phyloP scores from a whole-genome alignment of 2,797 vertebrate species.

The Hirundo rustica region DNA sequence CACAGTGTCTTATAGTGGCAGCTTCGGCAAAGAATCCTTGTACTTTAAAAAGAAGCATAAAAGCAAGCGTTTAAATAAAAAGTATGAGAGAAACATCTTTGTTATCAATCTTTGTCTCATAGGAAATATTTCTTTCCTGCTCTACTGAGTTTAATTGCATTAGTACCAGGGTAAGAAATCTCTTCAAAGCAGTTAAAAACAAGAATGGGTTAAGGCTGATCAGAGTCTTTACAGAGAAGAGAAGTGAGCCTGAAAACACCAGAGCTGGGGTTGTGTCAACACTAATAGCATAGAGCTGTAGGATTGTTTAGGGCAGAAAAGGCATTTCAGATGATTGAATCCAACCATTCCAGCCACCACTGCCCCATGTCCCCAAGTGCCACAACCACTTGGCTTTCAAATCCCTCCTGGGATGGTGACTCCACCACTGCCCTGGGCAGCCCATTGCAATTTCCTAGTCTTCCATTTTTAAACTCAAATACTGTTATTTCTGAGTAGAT shows the following conservation, averaged over 20 bases:
- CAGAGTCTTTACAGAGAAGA: neutral
- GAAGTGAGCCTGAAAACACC: neutral
- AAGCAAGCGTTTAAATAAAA: neutral
- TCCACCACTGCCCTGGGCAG: neutral
- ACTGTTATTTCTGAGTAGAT: conserved; percentile 6
- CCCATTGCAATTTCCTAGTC: neutral
- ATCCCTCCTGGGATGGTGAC: neutral
- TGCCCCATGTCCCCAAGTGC: neutral
- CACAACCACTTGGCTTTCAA: neutral
- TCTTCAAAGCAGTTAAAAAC: neutral
- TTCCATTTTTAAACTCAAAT: neutral
- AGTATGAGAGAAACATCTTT: neutral
- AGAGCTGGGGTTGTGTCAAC: neutral
- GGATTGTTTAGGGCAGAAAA: neutral
- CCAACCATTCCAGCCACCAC: neutral
- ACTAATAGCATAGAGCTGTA: neutral
- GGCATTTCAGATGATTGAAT: neutral
- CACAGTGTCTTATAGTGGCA: neutral
- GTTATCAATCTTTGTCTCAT: neutral
- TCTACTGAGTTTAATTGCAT: neutral
- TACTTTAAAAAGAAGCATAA: neutral
- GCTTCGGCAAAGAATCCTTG: neutral
- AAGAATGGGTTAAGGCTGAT: neutral
- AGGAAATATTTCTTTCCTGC: neutral
- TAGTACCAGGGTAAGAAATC: neutral